These are phyloP conservation scores for Apodemia hepburni DNA, from an alignment of 2,888 invertebrate genomes.

Conservation along the genomic window DNA sequence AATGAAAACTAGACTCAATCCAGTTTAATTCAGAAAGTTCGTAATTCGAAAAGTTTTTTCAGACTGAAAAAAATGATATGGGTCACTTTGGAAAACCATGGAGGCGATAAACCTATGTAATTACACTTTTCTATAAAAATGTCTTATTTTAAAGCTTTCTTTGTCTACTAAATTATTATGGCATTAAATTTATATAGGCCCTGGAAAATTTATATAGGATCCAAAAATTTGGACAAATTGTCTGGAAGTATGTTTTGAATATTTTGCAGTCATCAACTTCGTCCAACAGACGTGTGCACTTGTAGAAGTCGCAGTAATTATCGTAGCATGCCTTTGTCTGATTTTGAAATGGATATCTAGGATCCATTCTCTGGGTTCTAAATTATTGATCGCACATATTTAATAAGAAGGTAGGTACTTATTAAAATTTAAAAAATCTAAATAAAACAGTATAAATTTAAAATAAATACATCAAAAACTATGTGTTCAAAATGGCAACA, in stretches of 20 bases:
- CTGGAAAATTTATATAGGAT: conserved; percentile 63
- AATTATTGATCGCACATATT: conserved; percentile 70
- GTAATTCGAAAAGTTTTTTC: too few species aligned
- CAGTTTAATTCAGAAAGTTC: too few species aligned
- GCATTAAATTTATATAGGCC: conserved; percentile 45
- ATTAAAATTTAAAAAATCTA: background rate
- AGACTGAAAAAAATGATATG: too few species aligned
- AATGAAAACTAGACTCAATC: conserved; percentile 42
- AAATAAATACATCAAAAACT: background rate
- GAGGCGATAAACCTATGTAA: too few species aligned
- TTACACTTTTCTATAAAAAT: too few species aligned
- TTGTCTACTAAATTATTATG: too few species aligned
- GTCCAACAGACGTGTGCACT: conserved; percentile 59
- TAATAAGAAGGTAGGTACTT: background rate
- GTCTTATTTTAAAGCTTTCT: too few species aligned
- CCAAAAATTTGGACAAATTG: conserved; percentile 70
- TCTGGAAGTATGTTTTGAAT: conserved; percentile 70
- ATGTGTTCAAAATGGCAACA: background rate
- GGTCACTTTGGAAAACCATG: too few species aligned
- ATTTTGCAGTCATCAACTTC: conserved; percentile 65
- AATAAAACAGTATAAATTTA: background rate
- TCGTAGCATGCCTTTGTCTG: conserved; percentile 73
- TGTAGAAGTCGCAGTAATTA: conserved; percentile 68
- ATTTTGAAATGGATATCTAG: conserved; percentile 63
- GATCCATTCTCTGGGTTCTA: conserved; percentile 62